phyloP scores from a whole-genome alignment of 1,140 invertebrate genomes.

The Papilio machaon region DNA sequence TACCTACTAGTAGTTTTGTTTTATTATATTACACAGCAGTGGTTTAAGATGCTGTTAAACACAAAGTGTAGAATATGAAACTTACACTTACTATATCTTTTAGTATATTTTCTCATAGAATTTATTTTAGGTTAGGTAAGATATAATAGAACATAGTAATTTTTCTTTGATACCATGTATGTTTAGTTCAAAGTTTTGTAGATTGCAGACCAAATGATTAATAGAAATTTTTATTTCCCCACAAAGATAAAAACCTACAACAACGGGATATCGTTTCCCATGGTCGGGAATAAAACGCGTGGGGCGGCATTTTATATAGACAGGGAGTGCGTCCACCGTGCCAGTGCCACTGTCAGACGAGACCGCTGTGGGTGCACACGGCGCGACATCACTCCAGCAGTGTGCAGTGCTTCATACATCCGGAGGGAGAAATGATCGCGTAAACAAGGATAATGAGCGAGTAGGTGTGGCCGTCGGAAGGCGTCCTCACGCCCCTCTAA shows the following conservation, averaged over 20 bases:
- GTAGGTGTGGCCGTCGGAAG: slow-evolving; percentile 74
- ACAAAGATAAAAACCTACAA: slow-evolving; percentile 51
- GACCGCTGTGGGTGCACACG: slow-evolving; percentile 72
- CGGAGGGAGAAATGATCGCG: slow-evolving; percentile 63
- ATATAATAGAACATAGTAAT: background rate
- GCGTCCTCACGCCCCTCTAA: slow-evolving; percentile 69
- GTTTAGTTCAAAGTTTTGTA: no score
- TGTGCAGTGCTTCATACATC: slow-evolving; percentile 65
- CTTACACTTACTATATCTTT: background rate
- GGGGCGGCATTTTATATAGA: slow-evolving; percentile 75
- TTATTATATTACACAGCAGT: background rate
- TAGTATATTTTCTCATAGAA: background rate
- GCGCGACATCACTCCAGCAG: slow-evolving; percentile 51
- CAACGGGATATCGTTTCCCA: slow-evolving; percentile 60
- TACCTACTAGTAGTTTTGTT: background rate
- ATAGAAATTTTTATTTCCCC: background rate
- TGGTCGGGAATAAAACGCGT: slow-evolving; percentile 65
- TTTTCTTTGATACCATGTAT: background rate
- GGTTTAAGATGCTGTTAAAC: no score
- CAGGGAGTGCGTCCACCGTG: slow-evolving; percentile 65
- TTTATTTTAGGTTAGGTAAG: background rate
- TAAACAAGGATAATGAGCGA: slow-evolving; percentile 77
- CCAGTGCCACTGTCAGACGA: slow-evolving; percentile 76
- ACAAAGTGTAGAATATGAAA: background rate
- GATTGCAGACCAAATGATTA: background rate